Evolutionary conservation across 2,888 invertebrate species (phyloP), one percentile per base, ranked within the genome.

Genomic region (Sarcophaga subvicina): DNA sequence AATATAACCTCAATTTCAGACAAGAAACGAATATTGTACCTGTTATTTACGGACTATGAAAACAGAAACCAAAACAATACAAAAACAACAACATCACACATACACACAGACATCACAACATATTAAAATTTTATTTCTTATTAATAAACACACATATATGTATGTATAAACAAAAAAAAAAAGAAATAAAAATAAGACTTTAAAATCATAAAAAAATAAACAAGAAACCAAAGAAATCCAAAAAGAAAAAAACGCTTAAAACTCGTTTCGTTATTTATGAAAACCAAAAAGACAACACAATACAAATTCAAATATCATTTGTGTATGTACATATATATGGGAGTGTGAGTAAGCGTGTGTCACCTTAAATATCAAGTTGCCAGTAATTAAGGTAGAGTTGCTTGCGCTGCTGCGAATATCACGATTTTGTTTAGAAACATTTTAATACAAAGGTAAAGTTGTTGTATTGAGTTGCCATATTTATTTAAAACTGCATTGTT

Each of bases 341-440:
- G 54, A 17, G 54, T 54, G 17, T 54, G 14, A 17, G 54, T 54
- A 54, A 54, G 54, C 54, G 54, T 54, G 54, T 73, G 73, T 85
- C 78, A 79, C 59, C 72, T 83, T 83, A 86, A 86, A 86, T 86
- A 83, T 83, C 83, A 86, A 80, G 76, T 86, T 86, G 72, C 83
- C 72, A 77, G 70, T 71, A 83, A 54, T 75, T 73, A 62, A 79
- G 67, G 63, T 72, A 80, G 63, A 80, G 72, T 73, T 83, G 72
- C 49, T 72, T 17, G n/a, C 10, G 8, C 22, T 37, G 37, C 37
- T 37, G 37, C 8, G 17, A 17, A 17, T 54, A 54, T 54, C 54
- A 54, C 54, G 54, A 54, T 54, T 54, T 22, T 72, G 75, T 27
- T 59, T 59, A 14, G 37, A 54, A 54, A 54, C 54, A 54, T 54